Base-by-base conservation (phyloP, 2,888 invertebrate genomes). In the Erebia palarica region DNA sequence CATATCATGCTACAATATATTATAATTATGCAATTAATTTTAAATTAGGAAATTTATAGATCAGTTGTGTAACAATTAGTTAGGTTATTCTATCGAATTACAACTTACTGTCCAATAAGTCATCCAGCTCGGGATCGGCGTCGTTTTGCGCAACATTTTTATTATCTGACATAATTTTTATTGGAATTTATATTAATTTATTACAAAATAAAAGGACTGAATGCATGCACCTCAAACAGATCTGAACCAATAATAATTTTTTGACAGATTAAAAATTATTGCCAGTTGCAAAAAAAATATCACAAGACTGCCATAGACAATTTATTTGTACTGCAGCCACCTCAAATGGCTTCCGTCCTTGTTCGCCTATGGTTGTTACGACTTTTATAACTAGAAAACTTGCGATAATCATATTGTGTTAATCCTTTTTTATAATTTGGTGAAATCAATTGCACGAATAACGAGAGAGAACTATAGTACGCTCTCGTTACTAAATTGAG, bases 71-170 rank as follows among this genome's bases (percentile, higher is more conserved):
- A 70, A 70, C 67, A 68, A 16, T 16, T 65, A 53, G 57, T 36
- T 64, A 53, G 49, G 64, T 82, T 79, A 83, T 74, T 78, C 84
- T 86, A 86, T 75, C 77, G 72, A 27, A 69, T 76, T 76, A 74
- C 72, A 69, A 94, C 94, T 95, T 88, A 97, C 97, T 97, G 86
- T 96, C 96, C 77, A 97, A 88, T 79, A 97, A 92, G 77, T 96
- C 96, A 71, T 96, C 95, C 76, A 97, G 89, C 84, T 97, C 97
- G 51, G 95, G 94, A 80, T 96, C 96, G 44, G 88, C 89, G 9
- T 88, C 86, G 42, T 89, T 87, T 78, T 86, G 85, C 0, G 83
- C 75, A 18, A 85, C 79, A 77, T 91, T 86, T 73, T 92, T 91
- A 76, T 87, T 89, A 68, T 92, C 92, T 58, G 92, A 87, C 92